These are phyloP conservation scores for Crenuchus spilurus DNA, from an alignment of 2,797 vertebrate genomes.

Conservation along the genomic window DNA sequence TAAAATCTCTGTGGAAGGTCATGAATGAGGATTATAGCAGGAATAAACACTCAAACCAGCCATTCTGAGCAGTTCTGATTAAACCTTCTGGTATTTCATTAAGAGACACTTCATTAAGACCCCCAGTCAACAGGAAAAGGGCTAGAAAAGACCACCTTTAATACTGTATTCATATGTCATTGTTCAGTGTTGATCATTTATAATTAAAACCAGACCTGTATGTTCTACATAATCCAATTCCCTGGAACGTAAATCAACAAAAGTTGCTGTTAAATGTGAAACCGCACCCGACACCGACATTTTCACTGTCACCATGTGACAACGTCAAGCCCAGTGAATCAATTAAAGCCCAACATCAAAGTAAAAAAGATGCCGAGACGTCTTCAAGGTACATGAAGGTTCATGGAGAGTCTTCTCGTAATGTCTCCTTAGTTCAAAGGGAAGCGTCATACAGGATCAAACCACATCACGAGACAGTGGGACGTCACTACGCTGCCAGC, in stretches of 20 bases:
- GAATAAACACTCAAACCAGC: too few species aligned
- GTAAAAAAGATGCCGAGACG: neutral
- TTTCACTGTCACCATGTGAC: too few species aligned
- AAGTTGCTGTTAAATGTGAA: neutral
- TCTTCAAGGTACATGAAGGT: slow-evolving; percentile 4
- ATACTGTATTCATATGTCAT: too few species aligned
- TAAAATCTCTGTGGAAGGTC: too few species aligned
- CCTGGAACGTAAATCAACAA: neutral
- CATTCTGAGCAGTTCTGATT: too few species aligned
- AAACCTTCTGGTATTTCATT: too few species aligned
- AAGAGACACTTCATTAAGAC: too few species aligned
- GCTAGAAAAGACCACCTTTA: too few species aligned
- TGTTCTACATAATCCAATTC: neutral
- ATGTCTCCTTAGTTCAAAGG: neutral
- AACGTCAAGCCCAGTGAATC: neutral
- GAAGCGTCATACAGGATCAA: slow-evolving; percentile 6
- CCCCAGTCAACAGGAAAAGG: too few species aligned
- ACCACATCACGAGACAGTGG: neutral
- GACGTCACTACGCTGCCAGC: slow-evolving; percentile 64
- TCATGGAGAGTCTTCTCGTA: neutral
- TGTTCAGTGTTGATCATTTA: neutral
- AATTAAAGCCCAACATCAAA: neutral
- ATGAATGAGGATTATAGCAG: too few species aligned
- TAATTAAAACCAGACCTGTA: neutral
- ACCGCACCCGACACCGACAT: neutral